Evolutionary conservation across 2,113 vertebrate species (phyloP), one percentile per base, ranked within the genome.

Genomic region (Podarcis cretensis): DNA sequence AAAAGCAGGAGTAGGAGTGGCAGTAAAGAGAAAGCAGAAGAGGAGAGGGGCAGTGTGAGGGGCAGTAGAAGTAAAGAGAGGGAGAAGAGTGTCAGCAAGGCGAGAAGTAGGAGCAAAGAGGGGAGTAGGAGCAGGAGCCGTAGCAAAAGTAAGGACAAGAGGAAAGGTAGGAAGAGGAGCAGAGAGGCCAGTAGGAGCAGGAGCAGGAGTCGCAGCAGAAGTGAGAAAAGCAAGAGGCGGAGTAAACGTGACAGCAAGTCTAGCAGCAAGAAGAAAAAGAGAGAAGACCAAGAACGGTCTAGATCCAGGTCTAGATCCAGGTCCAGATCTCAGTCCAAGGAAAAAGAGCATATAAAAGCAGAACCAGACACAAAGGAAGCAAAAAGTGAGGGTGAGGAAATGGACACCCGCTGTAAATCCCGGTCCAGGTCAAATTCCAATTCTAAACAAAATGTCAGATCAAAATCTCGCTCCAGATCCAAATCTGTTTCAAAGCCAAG

Each of bases 241-340:
- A 97, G 98, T 96, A 98, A 98, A 88, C 96, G 97, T 63, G 98
- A 97, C 93, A 97, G 98, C 95, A 98, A 97, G 87, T 78, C 96
- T 65, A 86, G 92, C 92, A 97, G 97, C 96, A 98, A 98, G 92
- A 98, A 98, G 30, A 97, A 95, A 48, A 99, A 98, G 96, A 98
- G 97, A 95, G 92, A 92, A 81, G 96, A 96, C 65, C 96, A 94
- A 0, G 98, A 98, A 74, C 96, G 92, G 54, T 98, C 98, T 76
- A 93, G 95, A 89, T 97, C 96, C 37, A 93, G 93, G 80, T 96
- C 96, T 0, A 86, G 43, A 4, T 96, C 95, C 1, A 86, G 43
- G 3, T 96, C 95, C 1, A 92, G 95, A 86, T 95, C 97, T 87
- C 95, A 81, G 73, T 95, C 94, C 92, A 96, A 93, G 81, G 96